Evolutionary conservation across 2,888 invertebrate species (phyloP).

Genomic region (Polietes domitor): DNA sequence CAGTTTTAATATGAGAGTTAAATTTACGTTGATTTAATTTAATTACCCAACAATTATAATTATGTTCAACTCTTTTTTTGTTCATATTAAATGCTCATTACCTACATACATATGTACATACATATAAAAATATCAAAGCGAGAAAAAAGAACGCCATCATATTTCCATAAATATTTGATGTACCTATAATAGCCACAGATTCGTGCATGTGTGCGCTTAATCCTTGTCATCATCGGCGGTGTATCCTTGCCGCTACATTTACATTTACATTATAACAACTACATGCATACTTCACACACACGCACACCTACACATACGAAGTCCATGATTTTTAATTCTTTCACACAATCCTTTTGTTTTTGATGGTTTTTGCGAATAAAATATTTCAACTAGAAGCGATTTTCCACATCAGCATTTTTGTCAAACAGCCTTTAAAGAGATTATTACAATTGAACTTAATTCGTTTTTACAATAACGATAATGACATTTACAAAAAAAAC

Average conservation of each 20-base stretch:
- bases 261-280: not conserved
- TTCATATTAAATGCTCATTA: not conserved
- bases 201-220: constrained; percentile 3
- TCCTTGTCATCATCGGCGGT: not conserved
- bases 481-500: too few species aligned
- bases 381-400: not conserved
- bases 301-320: constrained; percentile 55
- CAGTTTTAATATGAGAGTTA: not conserved
- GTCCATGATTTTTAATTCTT: constrained; percentile 24
- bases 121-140: constrained; percentile 1
- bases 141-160: not conserved
- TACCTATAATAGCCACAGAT: constrained; percentile 41
- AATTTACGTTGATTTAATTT: not conserved
- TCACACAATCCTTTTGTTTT: constrained; percentile 12
- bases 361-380: constrained; percentile 16
- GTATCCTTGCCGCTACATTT: not conserved
- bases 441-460: not conserved
- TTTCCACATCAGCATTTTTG: not conserved
- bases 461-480: not conserved
- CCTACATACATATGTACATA: too few species aligned
- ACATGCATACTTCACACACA: not conserved
- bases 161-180: constrained; percentile 24
- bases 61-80: constrained; percentile 5
- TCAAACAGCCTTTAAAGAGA: not conserved
- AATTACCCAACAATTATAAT: not conserved